These are phyloP conservation scores for Megathymus violae DNA, from an alignment of 1,140 invertebrate genomes.

Conservation along the genomic window DNA sequence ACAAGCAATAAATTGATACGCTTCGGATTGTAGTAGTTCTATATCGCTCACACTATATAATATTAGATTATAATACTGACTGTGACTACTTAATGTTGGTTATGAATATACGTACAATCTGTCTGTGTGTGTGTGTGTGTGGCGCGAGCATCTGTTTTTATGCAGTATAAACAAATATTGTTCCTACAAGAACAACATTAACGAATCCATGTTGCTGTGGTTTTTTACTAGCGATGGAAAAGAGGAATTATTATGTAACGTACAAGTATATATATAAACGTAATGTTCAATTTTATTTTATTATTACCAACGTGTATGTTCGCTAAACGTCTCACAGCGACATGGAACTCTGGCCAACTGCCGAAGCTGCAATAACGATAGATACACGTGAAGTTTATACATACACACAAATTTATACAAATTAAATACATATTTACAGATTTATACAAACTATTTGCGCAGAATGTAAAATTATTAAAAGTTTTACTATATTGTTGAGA, in stretches of 20 bases:
- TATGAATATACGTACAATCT: constrained; percentile 9
- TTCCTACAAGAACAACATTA: not conserved
- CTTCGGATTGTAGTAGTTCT: constrained; percentile 19
- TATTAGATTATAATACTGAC: constrained; percentile 19
- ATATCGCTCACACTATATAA: constrained; percentile 19
- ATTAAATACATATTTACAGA: constrained; percentile 21
- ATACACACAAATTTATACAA: constrained; percentile 32
- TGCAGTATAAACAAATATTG: not conserved
- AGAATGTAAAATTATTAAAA: constrained; percentile 47
- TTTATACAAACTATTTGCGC: constrained; percentile 42
- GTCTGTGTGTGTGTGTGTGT: too few species aligned
- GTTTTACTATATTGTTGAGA: constrained; percentile 66
- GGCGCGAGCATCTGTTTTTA: constrained; percentile 14
- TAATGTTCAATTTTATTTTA: not conserved
- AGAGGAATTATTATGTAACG: not conserved
- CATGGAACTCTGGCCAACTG: not conserved
- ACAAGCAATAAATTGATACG: constrained; percentile 35
- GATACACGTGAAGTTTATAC: constrained; percentile 22
- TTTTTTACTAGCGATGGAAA: not conserved
- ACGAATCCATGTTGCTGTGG: not conserved
- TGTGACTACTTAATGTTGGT: constrained; percentile 10
- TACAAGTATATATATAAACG: too few species aligned
- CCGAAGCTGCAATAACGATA: constrained; percentile 17
- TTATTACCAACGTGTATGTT: not conserved
- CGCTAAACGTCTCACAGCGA: not conserved